Conservation (phyloP, 1,140 invertebrate species). For the Pentalonia nigronervosa region DNA sequence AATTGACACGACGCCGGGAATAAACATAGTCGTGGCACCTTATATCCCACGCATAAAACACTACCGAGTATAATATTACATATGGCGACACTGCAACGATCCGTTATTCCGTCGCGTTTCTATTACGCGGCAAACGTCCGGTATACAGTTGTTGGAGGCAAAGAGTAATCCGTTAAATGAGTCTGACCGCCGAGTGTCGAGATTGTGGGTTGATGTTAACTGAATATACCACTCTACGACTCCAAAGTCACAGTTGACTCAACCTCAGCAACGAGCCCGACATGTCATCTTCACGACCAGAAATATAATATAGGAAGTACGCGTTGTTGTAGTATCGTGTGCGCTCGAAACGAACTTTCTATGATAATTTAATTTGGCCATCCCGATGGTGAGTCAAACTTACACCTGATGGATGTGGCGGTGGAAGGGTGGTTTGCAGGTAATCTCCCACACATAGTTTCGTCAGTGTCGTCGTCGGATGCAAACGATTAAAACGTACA, state of each 20-base stretch:
- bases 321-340: neutral
- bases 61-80: neutral
- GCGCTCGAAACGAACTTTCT: neutral
- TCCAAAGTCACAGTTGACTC: neutral
- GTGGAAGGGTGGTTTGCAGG: neutral
- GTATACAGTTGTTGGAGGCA: neutral
- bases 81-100: neutral
- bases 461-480: neutral
- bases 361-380: neutral
- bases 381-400: neutral
- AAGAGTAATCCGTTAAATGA: neutral
- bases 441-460: neutral
- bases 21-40: neutral
- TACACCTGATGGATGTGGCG: neutral
- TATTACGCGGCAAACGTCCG: neutral
- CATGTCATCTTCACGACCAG: slow-evolving; percentile 3
- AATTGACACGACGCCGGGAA: neutral
- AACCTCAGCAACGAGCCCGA: no score
- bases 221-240: slow-evolving; percentile 6
- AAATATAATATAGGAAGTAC: neutral
- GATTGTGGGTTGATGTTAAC: neutral
- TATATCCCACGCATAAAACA: neutral
- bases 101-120: neutral
- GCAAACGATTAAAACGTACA: neutral
- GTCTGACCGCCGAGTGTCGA: neutral